A percentile compares a stretch with the other conserved stretches of the same genome.
Evolutionary conservation across 2,797 vertebrate genomes (phyloP).

Genomic region (Eidolon dupreanum): DNA sequence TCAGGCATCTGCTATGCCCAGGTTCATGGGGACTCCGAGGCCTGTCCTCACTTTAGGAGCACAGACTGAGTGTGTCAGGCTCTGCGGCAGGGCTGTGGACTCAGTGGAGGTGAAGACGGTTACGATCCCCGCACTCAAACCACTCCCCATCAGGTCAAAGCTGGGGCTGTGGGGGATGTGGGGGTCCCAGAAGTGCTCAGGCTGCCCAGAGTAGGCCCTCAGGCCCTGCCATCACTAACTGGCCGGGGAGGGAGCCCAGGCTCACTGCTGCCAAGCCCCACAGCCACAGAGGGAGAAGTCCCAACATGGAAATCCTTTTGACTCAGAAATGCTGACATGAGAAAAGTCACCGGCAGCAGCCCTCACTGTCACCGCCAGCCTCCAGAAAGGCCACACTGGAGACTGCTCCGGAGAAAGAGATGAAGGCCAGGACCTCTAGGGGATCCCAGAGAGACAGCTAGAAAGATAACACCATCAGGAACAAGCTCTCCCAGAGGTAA

Average conservation of each 20-base stretch:
- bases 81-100: background rate
- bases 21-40: background rate
- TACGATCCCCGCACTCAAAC: background rate
- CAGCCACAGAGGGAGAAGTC: background rate
- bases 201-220: background rate
- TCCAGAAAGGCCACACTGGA: background rate
- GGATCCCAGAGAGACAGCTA: background rate
- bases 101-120: background rate
- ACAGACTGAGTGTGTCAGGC: rapidly evolving
- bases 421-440: background rate
- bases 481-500: background rate
- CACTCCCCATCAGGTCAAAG: background rate
- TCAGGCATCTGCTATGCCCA: background rate
- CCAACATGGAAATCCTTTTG: background rate
- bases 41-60: background rate
- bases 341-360: background rate
- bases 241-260: background rate
- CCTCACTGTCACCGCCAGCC: background rate
- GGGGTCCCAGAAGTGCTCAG: background rate
- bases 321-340: background rate
- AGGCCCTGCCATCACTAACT: background rate
- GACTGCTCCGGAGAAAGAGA: background rate
- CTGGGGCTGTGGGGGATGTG: background rate
- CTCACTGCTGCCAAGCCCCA: background rate
- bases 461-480: background rate